These are phyloP conservation scores for Diorhabda sublineata DNA, from an alignment of 1,140 invertebrate genomes.

Conservation along the genomic window DNA sequence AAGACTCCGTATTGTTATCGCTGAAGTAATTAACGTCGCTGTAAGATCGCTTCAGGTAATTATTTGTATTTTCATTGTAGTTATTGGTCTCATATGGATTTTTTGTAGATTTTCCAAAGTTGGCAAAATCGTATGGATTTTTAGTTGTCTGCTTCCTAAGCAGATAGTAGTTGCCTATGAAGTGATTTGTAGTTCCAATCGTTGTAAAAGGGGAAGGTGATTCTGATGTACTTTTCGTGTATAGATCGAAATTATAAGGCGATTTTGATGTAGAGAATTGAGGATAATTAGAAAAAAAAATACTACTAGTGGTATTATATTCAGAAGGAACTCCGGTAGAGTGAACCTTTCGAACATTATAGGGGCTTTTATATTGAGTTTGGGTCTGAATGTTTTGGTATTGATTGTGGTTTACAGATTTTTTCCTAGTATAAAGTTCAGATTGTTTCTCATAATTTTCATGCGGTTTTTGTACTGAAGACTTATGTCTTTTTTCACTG, in stretches of 20 bases:
- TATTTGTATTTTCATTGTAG: slow-evolving; percentile 45
- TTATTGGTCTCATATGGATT: slow-evolving; percentile 29
- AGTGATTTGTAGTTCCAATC: slow-evolving; percentile 25
- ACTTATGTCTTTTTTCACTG: too few species aligned
- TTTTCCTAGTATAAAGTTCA: too few species aligned
- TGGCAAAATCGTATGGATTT: slow-evolving; percentile 49
- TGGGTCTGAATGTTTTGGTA: too few species aligned
- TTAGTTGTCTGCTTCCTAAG: slow-evolving; percentile 41
- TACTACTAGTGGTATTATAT: too few species aligned
- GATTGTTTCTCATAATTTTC: too few species aligned
- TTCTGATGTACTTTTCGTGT: slow-evolving; percentile 35
- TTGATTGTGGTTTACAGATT: too few species aligned
- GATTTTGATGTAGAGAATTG: slow-evolving; percentile 41
- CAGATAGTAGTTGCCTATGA: slow-evolving; percentile 41
- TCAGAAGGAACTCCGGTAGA: too few species aligned
- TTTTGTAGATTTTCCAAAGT: slow-evolving; percentile 41
- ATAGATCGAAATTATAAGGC: slow-evolving; percentile 53
- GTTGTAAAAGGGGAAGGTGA: slow-evolving; percentile 8
- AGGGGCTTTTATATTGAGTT: too few species aligned
- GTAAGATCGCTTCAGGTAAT: slow-evolving; percentile 48
- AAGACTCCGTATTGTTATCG: slow-evolving; percentile 34
- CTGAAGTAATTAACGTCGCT: slow-evolving; percentile 44
- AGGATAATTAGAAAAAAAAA: not conserved
- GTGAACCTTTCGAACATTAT: too few species aligned
- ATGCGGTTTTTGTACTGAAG: too few species aligned